Percentiles rank a stretch among this genome's conserved stretches.
Evolutionary conservation across 2,888 invertebrate species (phyloP).

Genomic region (Trissonchulus latispiculum): DNA sequence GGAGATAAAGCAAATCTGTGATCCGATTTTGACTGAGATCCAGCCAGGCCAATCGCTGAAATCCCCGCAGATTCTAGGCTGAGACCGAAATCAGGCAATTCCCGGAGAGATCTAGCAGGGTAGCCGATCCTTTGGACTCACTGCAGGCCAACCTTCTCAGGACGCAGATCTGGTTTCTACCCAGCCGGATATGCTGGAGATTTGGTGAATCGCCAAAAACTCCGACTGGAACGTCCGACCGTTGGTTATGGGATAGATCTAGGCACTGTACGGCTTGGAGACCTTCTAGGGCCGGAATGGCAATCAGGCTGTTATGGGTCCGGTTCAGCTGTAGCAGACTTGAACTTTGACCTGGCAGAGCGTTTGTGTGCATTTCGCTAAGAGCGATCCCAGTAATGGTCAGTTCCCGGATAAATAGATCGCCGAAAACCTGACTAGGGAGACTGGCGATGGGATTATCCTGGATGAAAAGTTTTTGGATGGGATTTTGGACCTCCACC

Average conservation of each 20-base stretch:
- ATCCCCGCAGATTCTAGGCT: constrained; percentile 67
- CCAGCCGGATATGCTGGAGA: background rate
- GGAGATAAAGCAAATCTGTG: constrained; percentile 59
- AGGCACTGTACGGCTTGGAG: constrained; percentile 63
- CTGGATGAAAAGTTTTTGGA: background rate
- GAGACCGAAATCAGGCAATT: constrained; percentile 71
- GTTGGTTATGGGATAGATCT: constrained; percentile 65
- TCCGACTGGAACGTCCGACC: constrained; percentile 41
- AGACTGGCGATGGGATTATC: background rate
- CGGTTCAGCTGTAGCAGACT: background rate
- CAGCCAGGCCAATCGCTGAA: constrained; percentile 61
- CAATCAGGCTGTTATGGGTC: background rate
- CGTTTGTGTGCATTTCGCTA: background rate
- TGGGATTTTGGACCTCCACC: background rate
- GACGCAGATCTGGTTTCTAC: constrained; percentile 1
- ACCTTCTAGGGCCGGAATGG: constrained; percentile 40
- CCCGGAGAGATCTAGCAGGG: constrained; percentile 66
- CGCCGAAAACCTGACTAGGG: background rate
- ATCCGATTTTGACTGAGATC: constrained; percentile 68
- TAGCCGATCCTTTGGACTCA: constrained; percentile 49
- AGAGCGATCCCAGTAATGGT: background rate
- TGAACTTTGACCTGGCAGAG: background rate
- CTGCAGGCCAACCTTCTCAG: constrained; percentile 28
- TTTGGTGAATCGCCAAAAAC: background rate
- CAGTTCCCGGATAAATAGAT: background rate